Conservation (phyloP, 2,888 invertebrate species). For the Coleophora deauratella region DNA sequence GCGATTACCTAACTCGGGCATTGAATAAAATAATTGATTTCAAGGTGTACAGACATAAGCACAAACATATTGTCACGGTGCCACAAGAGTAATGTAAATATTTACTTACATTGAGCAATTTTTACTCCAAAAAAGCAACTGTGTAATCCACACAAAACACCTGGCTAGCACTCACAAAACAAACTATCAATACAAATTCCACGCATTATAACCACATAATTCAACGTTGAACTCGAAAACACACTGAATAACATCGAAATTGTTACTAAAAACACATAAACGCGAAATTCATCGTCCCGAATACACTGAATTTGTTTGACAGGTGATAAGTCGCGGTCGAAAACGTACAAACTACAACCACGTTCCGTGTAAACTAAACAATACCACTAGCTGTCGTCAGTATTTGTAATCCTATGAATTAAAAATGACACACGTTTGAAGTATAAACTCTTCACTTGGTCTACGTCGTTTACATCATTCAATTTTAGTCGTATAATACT, state of each 20-base stretch:
- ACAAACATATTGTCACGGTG: constrained; percentile 10
- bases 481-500: no score
- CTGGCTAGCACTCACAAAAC: constrained; percentile 46
- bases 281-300: constrained; percentile 31
- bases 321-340: constrained; percentile 31
- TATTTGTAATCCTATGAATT: no score
- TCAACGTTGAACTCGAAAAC: constrained; percentile 32
- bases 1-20: no score
- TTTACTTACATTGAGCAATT: constrained; percentile 63
- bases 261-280: constrained; percentile 28
- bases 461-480: no score
- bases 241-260: constrained; percentile 39
- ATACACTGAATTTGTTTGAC: constrained; percentile 47
- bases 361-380: constrained; percentile 49
- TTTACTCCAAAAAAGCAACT: constrained; percentile 50
- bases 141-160: constrained; percentile 46
- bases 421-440: no score
- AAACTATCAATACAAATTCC: constrained; percentile 52
- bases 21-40: no score
- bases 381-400: no score
- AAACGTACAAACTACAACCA: constrained; percentile 48
- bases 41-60: constrained; percentile 4
- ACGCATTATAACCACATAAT: constrained; percentile 49
- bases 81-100: constrained; percentile 37
- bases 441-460: no score